Evolutionary conservation across 2,797 vertebrate genomes (phyloP).

Genomic region (Mormyrops boulengeri): DNA sequence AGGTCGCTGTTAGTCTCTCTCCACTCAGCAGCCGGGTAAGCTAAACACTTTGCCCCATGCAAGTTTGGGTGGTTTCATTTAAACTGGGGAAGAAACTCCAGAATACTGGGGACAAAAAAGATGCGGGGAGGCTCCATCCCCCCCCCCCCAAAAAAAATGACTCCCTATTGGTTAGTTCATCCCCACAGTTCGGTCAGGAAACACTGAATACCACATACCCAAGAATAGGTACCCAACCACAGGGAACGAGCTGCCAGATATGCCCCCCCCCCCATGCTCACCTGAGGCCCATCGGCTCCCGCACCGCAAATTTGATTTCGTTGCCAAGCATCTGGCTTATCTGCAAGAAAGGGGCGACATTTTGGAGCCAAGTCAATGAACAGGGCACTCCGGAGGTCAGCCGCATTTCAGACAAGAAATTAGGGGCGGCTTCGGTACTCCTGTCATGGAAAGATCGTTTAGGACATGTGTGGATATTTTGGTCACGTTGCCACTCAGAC

Average conservation of each 20-base stretch:
- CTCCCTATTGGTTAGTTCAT: background rate
- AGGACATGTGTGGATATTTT: background rate
- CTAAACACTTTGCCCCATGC: background rate
- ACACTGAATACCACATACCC: background rate
- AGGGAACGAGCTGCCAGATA: background rate
- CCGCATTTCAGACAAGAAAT: background rate
- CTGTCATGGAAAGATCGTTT: background rate
- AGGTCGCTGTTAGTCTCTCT: background rate
- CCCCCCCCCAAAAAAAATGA: background rate
- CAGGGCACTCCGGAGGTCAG: background rate
- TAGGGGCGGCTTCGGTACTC: background rate
- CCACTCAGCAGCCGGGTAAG: background rate
- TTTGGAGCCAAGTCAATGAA: background rate
- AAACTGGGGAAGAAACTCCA: background rate
- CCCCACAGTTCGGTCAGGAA: background rate
- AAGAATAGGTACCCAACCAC: background rate
- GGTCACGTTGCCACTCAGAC: background rate
- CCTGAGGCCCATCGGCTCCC: constrained; percentile 89
- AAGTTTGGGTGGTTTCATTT: background rate
- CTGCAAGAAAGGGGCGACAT: constrained; percentile 52
- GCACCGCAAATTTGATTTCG: constrained; percentile 85
- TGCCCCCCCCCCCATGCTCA: constrained; percentile 47
- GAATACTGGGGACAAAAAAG: background rate
- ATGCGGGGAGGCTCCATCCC: background rate
- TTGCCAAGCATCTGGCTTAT: constrained; percentile 97